Base-by-base conservation (phyloP, 2,113 vertebrate genomes). In the Pluvialis apricaria region DNA sequence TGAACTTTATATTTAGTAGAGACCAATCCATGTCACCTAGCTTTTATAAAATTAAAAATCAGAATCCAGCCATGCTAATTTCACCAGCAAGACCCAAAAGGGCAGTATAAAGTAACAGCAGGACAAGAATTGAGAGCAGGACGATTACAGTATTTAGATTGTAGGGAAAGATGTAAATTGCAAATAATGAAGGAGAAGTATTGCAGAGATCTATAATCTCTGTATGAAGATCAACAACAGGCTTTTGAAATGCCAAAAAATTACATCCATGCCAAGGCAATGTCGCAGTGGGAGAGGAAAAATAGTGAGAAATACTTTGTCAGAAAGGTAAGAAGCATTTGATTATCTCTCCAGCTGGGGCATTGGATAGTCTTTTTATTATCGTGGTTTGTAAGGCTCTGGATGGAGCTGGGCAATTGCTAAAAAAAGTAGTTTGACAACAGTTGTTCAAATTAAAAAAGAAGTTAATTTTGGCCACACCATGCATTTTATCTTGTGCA, bases 151-250 rank as follows among this genome's bases (percentile, higher is more conserved):
- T 71, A 52, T 79, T 96, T 76, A 75, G 87, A 78, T 52, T 34
- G n/a, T 66, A 88, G 62, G 84, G 60, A 82, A 93, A 93, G 58
- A 93, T 93, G 92, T 61, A 95, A 88, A 92, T 90, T 90, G 51
- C 72, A 83, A 60, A 64, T 83, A 94, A 89, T 94, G 65, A 95
- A 95, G 90, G 42, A 31, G 75, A 95, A 91, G 21, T 61, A 58
- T 52, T 75, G 40, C 44, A 82, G 64, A 96, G 60, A 90, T 95
- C 85, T 72, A 71, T 76, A 93, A 91, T 78, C 82, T 93, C 90
- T 78, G 38, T 40, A 69, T n/a, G 92, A 79, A 89, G 34, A 85
- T 71, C 55, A 84, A 71, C 73, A 91, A n/a, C 52, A 82, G 24
- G 45, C 54, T 92, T 92, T 70, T 91, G 68, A 86, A 94, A 94